Conservation (phyloP, 2,888 invertebrate species). For the Ariolimax columbianus region DNA sequence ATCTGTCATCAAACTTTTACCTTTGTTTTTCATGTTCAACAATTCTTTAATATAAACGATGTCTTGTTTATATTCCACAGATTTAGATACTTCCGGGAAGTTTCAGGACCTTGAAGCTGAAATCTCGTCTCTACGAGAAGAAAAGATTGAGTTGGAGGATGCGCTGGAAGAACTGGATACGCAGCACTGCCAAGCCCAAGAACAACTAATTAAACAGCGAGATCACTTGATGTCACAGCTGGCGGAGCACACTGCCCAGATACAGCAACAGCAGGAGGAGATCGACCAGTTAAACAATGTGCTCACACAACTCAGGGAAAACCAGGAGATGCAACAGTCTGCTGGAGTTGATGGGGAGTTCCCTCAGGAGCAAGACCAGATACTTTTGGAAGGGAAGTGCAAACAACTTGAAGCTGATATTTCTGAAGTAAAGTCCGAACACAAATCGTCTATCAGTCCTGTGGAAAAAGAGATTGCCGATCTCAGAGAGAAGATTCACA, state of each 20-base stretch:
- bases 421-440: constrained; percentile 17
- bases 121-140: constrained; percentile 35
- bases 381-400: constrained; percentile 2
- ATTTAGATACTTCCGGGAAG: background rate
- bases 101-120: constrained; percentile 41
- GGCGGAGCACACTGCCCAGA: constrained; percentile 27
- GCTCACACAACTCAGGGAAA: background rate
- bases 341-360: constrained; percentile 1
- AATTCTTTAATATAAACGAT: too few relatives aligned
- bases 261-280: constrained; percentile 42
- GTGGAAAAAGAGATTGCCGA: constrained; percentile 58
- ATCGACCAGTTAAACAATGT: constrained; percentile 26
- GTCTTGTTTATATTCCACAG: background rate
- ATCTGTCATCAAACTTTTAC: too few relatives aligned
- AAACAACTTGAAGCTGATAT: constrained; percentile 23
- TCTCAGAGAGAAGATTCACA: constrained; percentile 66
- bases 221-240: constrained; percentile 50
- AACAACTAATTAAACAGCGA: constrained; percentile 62
- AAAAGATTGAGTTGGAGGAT: constrained; percentile 73
- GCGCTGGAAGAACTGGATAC: constrained; percentile 86
- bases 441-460: constrained; percentile 14
- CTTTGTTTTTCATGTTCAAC: too few relatives aligned
- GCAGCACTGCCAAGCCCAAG: constrained; percentile 84
- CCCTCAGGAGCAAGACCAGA: background rate
- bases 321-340: background rate